Evolutionary conservation across 2,797 vertebrate genomes (phyloP).

Genomic region (Cirrhinus mrigala): DNA sequence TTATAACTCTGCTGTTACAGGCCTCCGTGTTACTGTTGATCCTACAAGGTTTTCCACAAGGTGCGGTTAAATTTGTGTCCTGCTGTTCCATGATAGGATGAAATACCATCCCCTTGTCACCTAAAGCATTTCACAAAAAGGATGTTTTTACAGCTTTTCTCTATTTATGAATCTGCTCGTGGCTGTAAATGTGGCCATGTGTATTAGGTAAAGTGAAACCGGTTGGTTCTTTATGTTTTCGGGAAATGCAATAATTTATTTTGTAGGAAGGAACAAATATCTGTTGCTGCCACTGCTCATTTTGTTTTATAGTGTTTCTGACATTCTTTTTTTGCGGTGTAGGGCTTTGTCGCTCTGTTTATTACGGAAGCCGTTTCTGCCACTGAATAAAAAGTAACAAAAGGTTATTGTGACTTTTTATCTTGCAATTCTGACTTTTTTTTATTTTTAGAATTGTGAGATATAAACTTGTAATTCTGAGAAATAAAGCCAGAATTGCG

Average conservation of each 20-base stretch:
- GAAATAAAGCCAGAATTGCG: too few relatives aligned
- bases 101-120: conserved; percentile 43
- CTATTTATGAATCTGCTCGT: conserved; percentile 49
- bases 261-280: conserved; percentile 27
- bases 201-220: conserved; percentile 31
- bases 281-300: background rate
- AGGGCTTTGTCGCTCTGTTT: background rate
- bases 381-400: too few relatives aligned
- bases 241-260: conserved; percentile 50
- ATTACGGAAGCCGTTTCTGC: too few relatives aligned
- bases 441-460: too few relatives aligned
- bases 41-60: conserved; percentile 46
- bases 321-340: background rate
- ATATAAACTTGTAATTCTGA: too few relatives aligned
- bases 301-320: conserved; percentile 16
- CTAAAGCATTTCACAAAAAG: conserved; percentile 53
- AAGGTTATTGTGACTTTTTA: too few relatives aligned
- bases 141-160: conserved; percentile 55
- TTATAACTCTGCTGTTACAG: conserved; percentile 53
- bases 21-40: conserved; percentile 33
- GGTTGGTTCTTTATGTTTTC: conserved; percentile 46
- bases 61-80: conserved; percentile 35
- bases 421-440: too few relatives aligned
- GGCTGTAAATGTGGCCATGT: conserved; percentile 39
- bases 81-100: conserved; percentile 45